phyloP scores from a whole-genome alignment of 2,113 vertebrate genomes.

The Psammodynastes pulverulentus region DNA sequence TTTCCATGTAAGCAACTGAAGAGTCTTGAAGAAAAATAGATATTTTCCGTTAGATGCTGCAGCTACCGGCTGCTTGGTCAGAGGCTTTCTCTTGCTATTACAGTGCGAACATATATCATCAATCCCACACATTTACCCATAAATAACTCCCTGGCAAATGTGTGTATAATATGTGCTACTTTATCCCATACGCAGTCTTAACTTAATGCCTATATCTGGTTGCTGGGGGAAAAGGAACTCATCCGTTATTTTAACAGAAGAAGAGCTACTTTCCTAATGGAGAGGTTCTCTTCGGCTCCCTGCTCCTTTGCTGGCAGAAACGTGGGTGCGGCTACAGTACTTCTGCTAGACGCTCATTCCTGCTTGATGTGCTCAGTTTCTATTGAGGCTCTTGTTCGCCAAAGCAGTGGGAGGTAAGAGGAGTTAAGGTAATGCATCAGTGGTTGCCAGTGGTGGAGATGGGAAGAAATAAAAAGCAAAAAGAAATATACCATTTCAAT shows the following conservation, averaged over 20 bases:
- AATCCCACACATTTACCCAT: not conserved
- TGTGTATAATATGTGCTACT: slow-evolving; percentile 13
- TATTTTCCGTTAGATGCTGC: not conserved
- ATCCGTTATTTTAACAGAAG: not conserved
- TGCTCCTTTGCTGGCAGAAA: slow-evolving; percentile 23
- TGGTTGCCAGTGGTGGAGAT: slow-evolving; percentile 68
- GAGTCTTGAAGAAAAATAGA: slow-evolving; percentile 1
- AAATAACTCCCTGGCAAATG: not conserved
- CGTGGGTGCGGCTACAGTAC: slow-evolving; percentile 22
- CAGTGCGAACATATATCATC: slow-evolving; percentile 3
- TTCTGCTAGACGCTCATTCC: slow-evolving; percentile 8
- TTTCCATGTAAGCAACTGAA: slow-evolving; percentile 28
- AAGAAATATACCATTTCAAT: slow-evolving; percentile 77
- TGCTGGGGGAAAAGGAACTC: slow-evolving; percentile 14
- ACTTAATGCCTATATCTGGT: slow-evolving; percentile 11
- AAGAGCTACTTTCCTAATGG: slow-evolving; percentile 24
- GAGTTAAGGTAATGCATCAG: slow-evolving; percentile 62
- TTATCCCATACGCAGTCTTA: not conserved
- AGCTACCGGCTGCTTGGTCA: not conserved
- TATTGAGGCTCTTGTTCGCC: slow-evolving; percentile 28
- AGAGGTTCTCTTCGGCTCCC: slow-evolving; percentile 16
- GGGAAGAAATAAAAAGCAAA: slow-evolving; percentile 48
- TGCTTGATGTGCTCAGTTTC: slow-evolving; percentile 30
- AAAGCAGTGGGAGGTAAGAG: slow-evolving; percentile 59
- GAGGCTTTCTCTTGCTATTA: not conserved